Evolutionary conservation across 2,888 invertebrate species (phyloP).

Genomic region (Parnassius apollo): DNA sequence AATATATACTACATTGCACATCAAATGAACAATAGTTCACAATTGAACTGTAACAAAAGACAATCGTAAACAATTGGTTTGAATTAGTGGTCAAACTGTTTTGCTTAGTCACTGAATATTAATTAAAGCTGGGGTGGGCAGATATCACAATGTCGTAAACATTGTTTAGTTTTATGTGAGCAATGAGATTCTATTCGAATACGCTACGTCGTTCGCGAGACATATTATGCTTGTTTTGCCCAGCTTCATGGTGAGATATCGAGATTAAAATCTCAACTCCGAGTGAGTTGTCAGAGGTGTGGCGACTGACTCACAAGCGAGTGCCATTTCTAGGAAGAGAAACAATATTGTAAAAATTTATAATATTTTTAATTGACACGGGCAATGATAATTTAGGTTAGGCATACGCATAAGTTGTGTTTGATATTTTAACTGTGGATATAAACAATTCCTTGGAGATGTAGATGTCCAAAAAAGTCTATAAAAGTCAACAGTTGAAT

Average conservation of each 20-base stretch:
- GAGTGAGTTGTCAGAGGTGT: conserved; percentile 70
- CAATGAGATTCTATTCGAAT: conserved; percentile 15
- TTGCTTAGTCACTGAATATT: conserved; percentile 71
- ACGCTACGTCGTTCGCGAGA: conserved; percentile 31
- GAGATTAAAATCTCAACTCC: conserved; percentile 57
- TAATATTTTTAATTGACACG: conserved; percentile 50
- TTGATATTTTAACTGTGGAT: conserved; percentile 75
- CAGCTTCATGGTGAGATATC: conserved; percentile 60
- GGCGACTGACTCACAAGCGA: conserved; percentile 60
- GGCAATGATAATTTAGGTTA: no score
- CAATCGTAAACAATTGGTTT: conserved; percentile 40
- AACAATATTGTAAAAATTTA: conserved; percentile 51
- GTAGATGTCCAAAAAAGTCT: no score
- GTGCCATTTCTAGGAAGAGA: conserved; percentile 59
- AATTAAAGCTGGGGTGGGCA: conserved; percentile 57
- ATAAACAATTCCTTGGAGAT: no score
- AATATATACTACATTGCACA: background rate
- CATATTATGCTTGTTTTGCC: conserved; percentile 62
- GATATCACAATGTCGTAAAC: conserved; percentile 49
- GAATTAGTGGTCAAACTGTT: conserved; percentile 54
- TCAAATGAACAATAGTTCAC: conserved; percentile 13
- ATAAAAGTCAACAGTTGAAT: no score
- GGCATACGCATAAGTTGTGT: conserved; percentile 62
- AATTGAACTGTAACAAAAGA: conserved; percentile 19
- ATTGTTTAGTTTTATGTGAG: conserved; percentile 58